These are phyloP conservation scores for Perodicticus potto DNA, from an alignment of 2,797 vertebrate genomes.

Conservation along the genomic window DNA sequence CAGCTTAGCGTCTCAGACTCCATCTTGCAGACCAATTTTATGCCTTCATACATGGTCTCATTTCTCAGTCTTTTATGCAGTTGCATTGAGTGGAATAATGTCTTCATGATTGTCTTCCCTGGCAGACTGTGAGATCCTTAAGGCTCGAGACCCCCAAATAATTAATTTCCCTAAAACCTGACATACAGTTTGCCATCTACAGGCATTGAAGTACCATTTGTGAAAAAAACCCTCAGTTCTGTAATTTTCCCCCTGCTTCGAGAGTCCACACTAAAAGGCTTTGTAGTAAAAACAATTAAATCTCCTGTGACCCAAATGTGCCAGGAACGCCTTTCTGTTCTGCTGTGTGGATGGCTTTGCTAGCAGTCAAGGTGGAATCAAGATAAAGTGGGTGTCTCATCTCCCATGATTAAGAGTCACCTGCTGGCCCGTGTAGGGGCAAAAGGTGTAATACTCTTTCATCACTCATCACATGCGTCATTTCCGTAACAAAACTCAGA, in stretches of 20 bases:
- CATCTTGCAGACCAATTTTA: too few relatives aligned
- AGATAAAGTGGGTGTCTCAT: not conserved
- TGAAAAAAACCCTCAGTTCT: not conserved
- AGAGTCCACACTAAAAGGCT: not conserved
- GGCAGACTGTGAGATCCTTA: not conserved
- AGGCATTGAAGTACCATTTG: not conserved
- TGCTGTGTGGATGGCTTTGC: not conserved
- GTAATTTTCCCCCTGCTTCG: not conserved
- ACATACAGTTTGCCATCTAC: not conserved
- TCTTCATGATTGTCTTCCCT: slow-evolving; percentile 24
- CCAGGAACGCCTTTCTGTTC: not conserved
- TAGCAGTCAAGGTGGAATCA: not conserved
- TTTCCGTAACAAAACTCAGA: not conserved
- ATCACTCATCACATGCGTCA: not conserved
- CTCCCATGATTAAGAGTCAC: not conserved
- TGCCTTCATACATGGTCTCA: not conserved
- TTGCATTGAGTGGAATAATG: not conserved
- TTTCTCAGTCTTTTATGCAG: not conserved
- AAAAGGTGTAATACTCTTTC: not conserved
- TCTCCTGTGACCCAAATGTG: not conserved
- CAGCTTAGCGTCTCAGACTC: too few relatives aligned
- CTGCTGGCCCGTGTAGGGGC: not conserved
- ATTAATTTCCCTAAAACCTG: not conserved
- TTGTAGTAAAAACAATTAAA: not conserved
- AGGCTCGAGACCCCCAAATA: slow-evolving; percentile 12